Conservation (phyloP, 2,888 invertebrate species). For the Notocelia uddmanniana region DNA sequence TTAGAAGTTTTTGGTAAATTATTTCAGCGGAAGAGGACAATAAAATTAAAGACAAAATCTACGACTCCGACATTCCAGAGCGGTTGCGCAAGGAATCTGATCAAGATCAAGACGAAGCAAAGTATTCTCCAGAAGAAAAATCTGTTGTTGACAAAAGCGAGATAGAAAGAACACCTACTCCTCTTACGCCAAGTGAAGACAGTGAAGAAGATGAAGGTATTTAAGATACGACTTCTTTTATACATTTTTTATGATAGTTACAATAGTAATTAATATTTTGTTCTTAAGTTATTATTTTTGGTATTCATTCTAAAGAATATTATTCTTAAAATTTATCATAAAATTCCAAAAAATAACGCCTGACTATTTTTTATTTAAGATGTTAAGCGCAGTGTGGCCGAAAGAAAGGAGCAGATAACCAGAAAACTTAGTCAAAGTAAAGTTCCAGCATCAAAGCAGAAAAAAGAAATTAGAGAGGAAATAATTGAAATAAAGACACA, state of each 20-base stretch:
- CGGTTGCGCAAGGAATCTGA: constrained; percentile 70
- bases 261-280: no score
- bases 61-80: constrained; percentile 74
- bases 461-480: constrained; percentile 90
- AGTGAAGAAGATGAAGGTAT: constrained; percentile 84
- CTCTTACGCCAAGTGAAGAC: constrained; percentile 79
- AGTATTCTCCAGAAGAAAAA: constrained; percentile 93
- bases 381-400: constrained; percentile 90
- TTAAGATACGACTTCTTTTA: background rate
- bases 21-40: constrained; percentile 79
- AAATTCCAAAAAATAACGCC: no score
- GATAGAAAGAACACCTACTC: constrained; percentile 73
- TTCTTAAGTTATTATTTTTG: no score
- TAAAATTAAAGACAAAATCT: constrained; percentile 77
- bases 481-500: constrained; percentile 90
- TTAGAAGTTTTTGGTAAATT: background rate
- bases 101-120: constrained; percentile 88
- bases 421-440: constrained; percentile 90
- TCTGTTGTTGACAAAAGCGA: constrained; percentile 89
- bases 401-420: constrained; percentile 91
- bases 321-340: no score
- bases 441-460: constrained; percentile 90
- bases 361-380: constrained; percentile 58
- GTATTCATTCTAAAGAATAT: no score
- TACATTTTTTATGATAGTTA: no score